Conservation (phyloP, 2,113 vertebrate species). For the Antigone vipio region DNA sequence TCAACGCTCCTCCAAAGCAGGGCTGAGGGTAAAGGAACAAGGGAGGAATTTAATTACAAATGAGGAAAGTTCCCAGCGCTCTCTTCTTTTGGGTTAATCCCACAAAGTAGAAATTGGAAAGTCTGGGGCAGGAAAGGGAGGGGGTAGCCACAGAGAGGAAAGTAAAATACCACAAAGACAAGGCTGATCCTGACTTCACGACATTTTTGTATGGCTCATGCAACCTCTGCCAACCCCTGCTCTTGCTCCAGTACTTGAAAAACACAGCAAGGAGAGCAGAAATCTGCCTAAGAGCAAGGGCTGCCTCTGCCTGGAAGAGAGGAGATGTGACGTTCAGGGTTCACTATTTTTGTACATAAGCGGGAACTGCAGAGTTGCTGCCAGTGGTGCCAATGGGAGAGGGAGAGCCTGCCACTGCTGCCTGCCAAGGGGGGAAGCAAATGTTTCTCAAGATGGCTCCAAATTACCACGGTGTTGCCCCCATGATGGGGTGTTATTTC, state of each 20-base stretch:
- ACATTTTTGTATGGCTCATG: background rate
- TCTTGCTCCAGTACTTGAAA: background rate
- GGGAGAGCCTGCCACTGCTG: background rate
- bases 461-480: background rate
- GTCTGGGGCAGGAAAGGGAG: background rate
- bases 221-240: background rate
- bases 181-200: background rate
- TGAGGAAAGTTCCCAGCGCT: background rate
- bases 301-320: background rate
- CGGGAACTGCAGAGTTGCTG: background rate
- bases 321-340: background rate
- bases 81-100: background rate
- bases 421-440: background rate
- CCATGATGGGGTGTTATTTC: background rate
- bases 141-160: background rate
- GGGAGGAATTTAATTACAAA: background rate
- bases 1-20: background rate
- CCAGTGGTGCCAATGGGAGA: accelerated
- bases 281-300: background rate
- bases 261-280: background rate
- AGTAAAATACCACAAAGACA: background rate
- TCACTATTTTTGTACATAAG: accelerated
- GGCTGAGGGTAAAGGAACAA: background rate
- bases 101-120: background rate
- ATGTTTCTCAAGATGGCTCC: background rate